Evolutionary conservation across 2,797 vertebrate genomes (phyloP).

Genomic region (Paguma larvata): DNA sequence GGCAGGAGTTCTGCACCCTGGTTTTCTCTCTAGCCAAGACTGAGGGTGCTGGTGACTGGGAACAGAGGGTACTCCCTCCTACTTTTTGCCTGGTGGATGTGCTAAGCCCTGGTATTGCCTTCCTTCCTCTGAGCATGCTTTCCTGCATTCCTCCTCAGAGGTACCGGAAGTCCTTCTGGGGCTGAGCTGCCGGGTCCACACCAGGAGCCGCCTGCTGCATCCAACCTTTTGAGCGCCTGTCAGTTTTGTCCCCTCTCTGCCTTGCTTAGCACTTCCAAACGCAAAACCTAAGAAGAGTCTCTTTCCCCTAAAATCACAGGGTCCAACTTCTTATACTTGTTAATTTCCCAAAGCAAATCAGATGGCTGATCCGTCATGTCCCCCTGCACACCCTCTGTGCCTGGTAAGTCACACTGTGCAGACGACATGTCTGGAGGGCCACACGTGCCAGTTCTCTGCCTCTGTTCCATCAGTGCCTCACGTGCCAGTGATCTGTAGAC

Average conservation of each 20-base stretch:
- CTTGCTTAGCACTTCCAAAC: not conserved
- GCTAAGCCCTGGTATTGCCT: rapidly evolving
- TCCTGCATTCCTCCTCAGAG: not conserved
- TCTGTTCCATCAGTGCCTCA: rapidly evolving
- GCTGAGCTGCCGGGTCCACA: not conserved
- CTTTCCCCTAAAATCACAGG: not conserved
- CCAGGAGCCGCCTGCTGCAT: not conserved
- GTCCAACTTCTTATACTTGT: too few species aligned
- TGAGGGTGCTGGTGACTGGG: not conserved
- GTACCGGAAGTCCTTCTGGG: not conserved
- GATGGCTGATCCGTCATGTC: not conserved
- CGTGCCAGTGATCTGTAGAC: not conserved
- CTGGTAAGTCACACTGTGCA: not conserved
- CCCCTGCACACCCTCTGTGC: not conserved
- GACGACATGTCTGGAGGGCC: not conserved
- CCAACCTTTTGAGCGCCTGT: not conserved
- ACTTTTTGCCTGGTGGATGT: not conserved
- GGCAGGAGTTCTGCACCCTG: not conserved
- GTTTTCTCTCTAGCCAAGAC: not conserved
- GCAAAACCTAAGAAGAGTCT: not conserved
- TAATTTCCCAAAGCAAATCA: not conserved
- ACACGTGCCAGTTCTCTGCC: rapidly evolving
- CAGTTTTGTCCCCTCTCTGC: not conserved
- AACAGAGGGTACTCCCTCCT: not conserved
- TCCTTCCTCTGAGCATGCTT: not conserved